Percentiles rank a stretch among this genome's conserved stretches.
Evolutionary conservation across 2,888 invertebrate species (phyloP).

Genomic region (Pocota personata): DNA sequence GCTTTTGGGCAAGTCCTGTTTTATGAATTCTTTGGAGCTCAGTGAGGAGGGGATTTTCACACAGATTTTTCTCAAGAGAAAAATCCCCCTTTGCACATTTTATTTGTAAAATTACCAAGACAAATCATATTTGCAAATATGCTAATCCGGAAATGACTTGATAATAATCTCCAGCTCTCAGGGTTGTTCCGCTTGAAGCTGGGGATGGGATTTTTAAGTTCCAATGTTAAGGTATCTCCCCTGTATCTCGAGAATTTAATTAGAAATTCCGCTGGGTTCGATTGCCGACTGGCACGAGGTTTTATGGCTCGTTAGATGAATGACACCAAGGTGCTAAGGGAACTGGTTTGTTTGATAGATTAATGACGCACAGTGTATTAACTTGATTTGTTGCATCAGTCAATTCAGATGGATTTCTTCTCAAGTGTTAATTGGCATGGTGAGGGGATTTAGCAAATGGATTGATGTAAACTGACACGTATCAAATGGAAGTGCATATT

Average conservation of each 20-base stretch:
- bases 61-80: background rate
- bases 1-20: conserved; percentile 1
- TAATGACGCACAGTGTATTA: conserved; percentile 31
- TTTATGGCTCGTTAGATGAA: conserved; percentile 19
- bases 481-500: background rate
- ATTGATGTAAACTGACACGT: conserved; percentile 4
- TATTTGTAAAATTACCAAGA: background rate
- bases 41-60: background rate
- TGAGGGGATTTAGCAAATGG: conserved; percentile 9
- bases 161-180: conserved; percentile 2
- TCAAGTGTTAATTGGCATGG: conserved; percentile 30
- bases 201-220: background rate
- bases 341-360: conserved; percentile 43
- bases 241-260: conserved; percentile 18
- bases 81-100: background rate
- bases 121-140: conserved; percentile 26
- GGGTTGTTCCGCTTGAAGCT: conserved; percentile 5
- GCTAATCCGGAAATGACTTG: conserved; percentile 46
- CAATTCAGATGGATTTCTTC: conserved; percentile 24
- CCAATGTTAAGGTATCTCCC: conserved; percentile 7
- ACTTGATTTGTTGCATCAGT: conserved; percentile 43
- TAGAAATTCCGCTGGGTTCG: conserved; percentile 20
- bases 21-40: background rate
- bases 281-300: conserved; percentile 22
- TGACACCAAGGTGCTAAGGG: conserved; percentile 35